Evolutionary conservation across 2,888 invertebrate genomes (phyloP).

Genomic region (Cheiracanthium punctorium): DNA sequence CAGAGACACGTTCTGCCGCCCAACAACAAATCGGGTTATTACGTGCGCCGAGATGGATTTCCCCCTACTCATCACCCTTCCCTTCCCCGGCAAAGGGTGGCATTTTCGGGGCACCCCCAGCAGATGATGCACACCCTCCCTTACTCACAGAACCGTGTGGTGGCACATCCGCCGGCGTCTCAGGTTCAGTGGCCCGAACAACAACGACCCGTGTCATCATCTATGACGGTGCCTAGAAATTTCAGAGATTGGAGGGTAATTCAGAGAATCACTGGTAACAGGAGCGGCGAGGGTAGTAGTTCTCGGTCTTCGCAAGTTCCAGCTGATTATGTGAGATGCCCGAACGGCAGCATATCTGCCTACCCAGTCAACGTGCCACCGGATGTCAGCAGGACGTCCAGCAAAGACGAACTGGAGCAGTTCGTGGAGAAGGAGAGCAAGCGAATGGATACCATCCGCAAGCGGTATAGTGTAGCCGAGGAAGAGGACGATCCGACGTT

Average conservation of each 20-base stretch:
- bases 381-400: constrained; percentile 22
- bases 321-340: constrained; percentile 52
- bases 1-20: constrained; percentile 34
- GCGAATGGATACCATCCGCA: constrained; percentile 71
- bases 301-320: neutral
- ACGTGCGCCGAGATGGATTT: constrained; percentile 40
- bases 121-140: constrained; percentile 35
- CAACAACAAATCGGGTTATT: constrained; percentile 40
- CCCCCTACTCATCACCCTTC: constrained; percentile 37
- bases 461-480: constrained; percentile 72
- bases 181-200: constrained; percentile 27
- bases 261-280: constrained; percentile 45
- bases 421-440: constrained; percentile 71
- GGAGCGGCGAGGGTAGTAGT: neutral
- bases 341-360: constrained; percentile 23
- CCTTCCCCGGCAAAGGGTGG: constrained; percentile 40
- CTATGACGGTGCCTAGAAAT: constrained; percentile 59
- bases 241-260: constrained; percentile 66
- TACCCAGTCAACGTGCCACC: constrained; percentile 21
- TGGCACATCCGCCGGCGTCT: constrained; percentile 14
- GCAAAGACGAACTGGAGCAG: constrained; percentile 71
- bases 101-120: constrained; percentile 17
- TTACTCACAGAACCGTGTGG: constrained; percentile 33
- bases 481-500: constrained; percentile 73
- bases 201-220: constrained; percentile 7